A percentile compares a stretch with the other conserved stretches of the same genome.
Evolutionary conservation across 2,113 vertebrate genomes (phyloP).

Genomic region (Pelecanus crispus): DNA sequence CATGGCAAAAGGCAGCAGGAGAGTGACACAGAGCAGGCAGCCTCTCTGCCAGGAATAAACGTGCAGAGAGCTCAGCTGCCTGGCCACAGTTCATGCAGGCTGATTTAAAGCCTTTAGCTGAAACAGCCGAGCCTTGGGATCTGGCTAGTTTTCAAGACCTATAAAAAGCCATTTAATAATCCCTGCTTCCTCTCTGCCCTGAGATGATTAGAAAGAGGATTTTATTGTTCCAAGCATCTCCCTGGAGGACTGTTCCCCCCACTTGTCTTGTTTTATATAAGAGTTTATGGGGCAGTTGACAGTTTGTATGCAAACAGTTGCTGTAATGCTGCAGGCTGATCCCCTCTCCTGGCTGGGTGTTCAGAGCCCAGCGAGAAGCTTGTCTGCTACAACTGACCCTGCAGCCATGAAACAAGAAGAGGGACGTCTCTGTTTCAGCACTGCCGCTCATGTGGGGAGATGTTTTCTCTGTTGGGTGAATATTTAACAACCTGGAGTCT

Average conservation of each 20-base stretch:
- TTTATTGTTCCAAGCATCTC: background rate
- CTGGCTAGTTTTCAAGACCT: constrained; percentile 19
- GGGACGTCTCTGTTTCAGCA: background rate
- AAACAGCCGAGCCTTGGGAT: background rate
- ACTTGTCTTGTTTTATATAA: background rate
- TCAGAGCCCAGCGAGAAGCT: background rate
- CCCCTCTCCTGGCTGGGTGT: background rate
- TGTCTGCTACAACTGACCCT: background rate
- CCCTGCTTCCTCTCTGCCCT: background rate
- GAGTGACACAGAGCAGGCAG: background rate
- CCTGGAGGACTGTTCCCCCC: background rate
- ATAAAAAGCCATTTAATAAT: constrained; percentile 42
- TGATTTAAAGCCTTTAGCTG: background rate
- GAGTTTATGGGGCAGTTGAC: background rate
- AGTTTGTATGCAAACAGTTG: background rate
- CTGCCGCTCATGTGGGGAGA: background rate
- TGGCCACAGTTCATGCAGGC: background rate
- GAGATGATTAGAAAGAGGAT: background rate
- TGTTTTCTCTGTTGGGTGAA: background rate
- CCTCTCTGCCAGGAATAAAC: background rate
- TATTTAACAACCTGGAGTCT: background rate
- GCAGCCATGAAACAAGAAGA: background rate
- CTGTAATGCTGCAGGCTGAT: background rate
- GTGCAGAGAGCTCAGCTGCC: background rate
- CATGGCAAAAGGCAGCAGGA: background rate